Evolutionary conservation across 2,797 vertebrate species (phyloP).

Genomic region (Sphenopsis melanotis): DNA sequence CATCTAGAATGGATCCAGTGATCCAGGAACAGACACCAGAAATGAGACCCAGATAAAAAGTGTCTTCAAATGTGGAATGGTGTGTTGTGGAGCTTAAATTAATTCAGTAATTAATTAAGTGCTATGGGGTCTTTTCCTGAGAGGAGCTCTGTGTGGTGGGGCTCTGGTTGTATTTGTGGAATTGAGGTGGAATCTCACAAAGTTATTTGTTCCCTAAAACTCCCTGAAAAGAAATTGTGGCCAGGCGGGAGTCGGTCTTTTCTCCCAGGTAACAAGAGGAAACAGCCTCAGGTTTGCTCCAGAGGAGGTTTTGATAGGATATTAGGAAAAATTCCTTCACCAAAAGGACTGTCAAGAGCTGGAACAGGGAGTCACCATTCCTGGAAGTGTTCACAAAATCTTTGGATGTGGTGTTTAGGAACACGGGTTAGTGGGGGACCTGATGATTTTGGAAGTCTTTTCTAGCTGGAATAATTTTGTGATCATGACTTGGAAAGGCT

Average conservation of each 20-base stretch:
- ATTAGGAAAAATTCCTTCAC: neutral
- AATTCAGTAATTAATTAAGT: neutral
- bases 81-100: neutral
- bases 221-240: accelerated
- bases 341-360: neutral
- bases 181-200: neutral
- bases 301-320: neutral
- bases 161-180: neutral
- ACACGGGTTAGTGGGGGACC: accelerated
- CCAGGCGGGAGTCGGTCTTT: accelerated
- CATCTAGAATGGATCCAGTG: neutral
- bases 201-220: neutral
- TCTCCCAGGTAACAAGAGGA: neutral
- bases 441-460: neutral
- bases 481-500: neutral
- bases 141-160: neutral
- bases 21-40: neutral
- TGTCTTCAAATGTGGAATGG: no score
- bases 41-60: neutral
- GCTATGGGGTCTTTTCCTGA: neutral
- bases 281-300: neutral
- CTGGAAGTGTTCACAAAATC: neutral
- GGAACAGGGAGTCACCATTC: neutral
- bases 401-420: neutral
- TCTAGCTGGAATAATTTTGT: neutral